Evolutionary conservation across 2,888 invertebrate genomes (phyloP), one percentile per base, ranked within the genome.

Genomic region (Platycheirus rosarum): DNA sequence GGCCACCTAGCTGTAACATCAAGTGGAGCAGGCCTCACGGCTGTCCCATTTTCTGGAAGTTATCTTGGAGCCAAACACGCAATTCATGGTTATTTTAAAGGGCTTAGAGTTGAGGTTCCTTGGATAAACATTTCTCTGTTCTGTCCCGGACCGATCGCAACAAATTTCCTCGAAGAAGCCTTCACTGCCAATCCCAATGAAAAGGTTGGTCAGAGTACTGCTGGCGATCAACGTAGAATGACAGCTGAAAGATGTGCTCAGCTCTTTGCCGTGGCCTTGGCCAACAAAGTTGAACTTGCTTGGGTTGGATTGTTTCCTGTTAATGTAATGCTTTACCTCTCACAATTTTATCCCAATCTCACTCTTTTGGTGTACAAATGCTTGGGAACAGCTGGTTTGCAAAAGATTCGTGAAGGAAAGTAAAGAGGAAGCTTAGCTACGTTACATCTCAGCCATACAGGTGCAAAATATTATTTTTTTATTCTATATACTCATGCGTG

Each of bases 11-110:
- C 94, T 0, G 93, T 95, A 2, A 95, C 93, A 11, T 95, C 95
- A 1, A 96, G 96, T 88, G 85, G 94, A 5, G 95, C 95, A 6
- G 96, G 96, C 5, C 91, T 95, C 74, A 85, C 93, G 18, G 93
- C 94, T 0, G 92, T 92, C 9, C 94, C 95, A 0, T 93, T 91
- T 88, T 95, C 95, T 0, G 93, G 92, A 4, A 92, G 93, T 1
- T 95, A 96, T 87, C 93, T 93, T 11, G 96, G 92, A 14, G 92
- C 95, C 0, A 97, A 97, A 89, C 94, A 94, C 90, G 95, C 96
- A 0, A 87, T 96, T 46, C 95, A 95, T 88, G 96, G 96, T 0
- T 97, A 95, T 87, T 94, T 94, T 88, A 92, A 93, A 85, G 87
- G 92, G n/a, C 89, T 96, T 88, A 93, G 93, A 86, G 85, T 92